phyloP scores from a whole-genome alignment of 2,888 invertebrate genomes.

The Periphyllus acericola region DNA sequence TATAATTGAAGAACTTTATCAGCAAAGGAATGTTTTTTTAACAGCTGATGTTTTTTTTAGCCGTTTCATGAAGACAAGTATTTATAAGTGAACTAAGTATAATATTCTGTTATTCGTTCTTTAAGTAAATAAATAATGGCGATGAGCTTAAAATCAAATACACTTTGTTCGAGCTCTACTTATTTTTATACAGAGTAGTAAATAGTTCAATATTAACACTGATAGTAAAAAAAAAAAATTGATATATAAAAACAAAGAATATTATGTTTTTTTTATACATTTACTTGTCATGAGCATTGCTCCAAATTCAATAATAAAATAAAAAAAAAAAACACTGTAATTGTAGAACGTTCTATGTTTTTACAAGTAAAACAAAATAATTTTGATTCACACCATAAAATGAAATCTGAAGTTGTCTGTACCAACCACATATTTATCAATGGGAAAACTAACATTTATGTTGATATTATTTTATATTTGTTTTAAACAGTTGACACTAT shows the following conservation, averaged over 20 bases:
- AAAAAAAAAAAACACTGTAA: background rate
- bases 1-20: conserved; percentile 16
- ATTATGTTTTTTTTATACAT: background rate
- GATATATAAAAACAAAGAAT: background rate
- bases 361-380: background rate
- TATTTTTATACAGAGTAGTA: conserved; percentile 34
- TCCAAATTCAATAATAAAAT: conserved; percentile 19
- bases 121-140: conserved; percentile 16
- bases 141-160: conserved; percentile 15
- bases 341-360: background rate
- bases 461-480: conserved; percentile 14
- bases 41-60: background rate
- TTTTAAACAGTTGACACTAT: conserved; percentile 5
- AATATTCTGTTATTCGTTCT: conserved; percentile 8
- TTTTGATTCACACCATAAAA: conserved; percentile 17
- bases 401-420: background rate
- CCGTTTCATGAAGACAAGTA: background rate
- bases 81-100: background rate
- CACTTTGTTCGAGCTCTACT: conserved; percentile 12
- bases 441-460: background rate
- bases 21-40: conserved; percentile 44
- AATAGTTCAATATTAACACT: conserved; percentile 30
- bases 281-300: background rate
- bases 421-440: background rate
- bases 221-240: conserved; percentile 24